Conservation (phyloP, 2,888 invertebrate species). For the Plagiodera versicolora region DNA sequence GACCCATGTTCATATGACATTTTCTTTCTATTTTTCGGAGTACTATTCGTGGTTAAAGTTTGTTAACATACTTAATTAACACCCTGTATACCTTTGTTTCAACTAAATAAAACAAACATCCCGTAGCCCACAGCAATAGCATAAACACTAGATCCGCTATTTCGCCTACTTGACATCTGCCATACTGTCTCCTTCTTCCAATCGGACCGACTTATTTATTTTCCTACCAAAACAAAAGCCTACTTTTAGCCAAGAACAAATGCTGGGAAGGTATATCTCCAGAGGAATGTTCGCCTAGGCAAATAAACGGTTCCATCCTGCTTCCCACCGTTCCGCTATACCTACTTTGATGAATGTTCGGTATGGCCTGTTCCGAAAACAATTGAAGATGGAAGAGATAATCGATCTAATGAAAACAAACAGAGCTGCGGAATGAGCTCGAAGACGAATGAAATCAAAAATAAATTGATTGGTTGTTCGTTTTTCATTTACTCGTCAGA, state of each 20-base stretch:
- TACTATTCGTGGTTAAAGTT: no score
- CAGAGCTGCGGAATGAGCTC: neutral
- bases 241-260: slow-evolving; percentile 39
- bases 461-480: neutral
- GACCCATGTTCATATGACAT: no score
- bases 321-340: slow-evolving; percentile 23
- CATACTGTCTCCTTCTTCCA: slow-evolving; percentile 37
- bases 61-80: no score
- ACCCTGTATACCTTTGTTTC: neutral
- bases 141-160: slow-evolving; percentile 24
- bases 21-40: no score
- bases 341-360: slow-evolving; percentile 23
- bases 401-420: slow-evolving; percentile 10
- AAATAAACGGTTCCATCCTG: slow-evolving; percentile 36
- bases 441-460: neutral
- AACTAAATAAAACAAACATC: neutral
- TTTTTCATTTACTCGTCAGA: neutral
- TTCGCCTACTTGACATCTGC: slow-evolving; percentile 16
- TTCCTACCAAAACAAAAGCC: slow-evolving; percentile 44
- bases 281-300: slow-evolving; percentile 30
- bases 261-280: slow-evolving; percentile 32
- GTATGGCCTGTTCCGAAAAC: slow-evolving; percentile 11
- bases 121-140: neutral
- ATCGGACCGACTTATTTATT: slow-evolving; percentile 43
- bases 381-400: slow-evolving; percentile 7